Base-by-base conservation (phyloP, 2,113 vertebrate species). In the Acrocephalus arundinaceus region DNA sequence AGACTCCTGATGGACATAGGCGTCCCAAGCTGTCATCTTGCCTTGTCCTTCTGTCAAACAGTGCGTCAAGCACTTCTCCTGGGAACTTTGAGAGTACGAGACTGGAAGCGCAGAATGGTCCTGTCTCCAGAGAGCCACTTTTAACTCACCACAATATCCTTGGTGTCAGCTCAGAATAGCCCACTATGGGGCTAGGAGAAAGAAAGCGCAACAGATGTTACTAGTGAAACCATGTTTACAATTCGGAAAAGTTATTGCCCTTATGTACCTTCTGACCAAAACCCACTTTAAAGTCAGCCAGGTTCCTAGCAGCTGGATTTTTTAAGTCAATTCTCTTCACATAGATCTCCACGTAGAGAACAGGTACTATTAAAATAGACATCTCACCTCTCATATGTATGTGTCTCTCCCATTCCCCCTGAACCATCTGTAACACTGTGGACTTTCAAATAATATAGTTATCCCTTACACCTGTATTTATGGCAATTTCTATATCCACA, bases 141-240 rank as follows among this genome's bases (percentile, higher is more conserved):
- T 98, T 97, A 97, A 97, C 97, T 98, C 94, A 75, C 71, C 76
- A 97, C 97, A 95, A 97, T 96, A 97, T 96, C 97, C 94, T 97
- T 95, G 97, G 98, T 94, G 97, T 97, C 72, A 88, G 95, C 96
- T 95, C 75, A 97, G 98, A 99, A 98, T 98, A 98, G 98, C 98
- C 97, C 98, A 95, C 98, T 92, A 97, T 98, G 98, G 98, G 98
- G 98, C 98, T 91, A 92, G 85, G 72, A 95, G 96, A 95, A 97
- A 96, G 97, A 98, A 98, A 97, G 96, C 10, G 90, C 97, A 98
- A 97, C 98, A 98, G 98, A 98, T 98, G 98, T 98, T 98, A 94
- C 98, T 97, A 98, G 97, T 98, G 98, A 98, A 97, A 98, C 97
- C 97, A 96, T 94, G 96, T 98, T 98, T 98, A 98, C 97, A 98